Evolutionary conservation across 2,888 invertebrate genomes (phyloP).

Genomic region (Tetragonisca angustula): DNA sequence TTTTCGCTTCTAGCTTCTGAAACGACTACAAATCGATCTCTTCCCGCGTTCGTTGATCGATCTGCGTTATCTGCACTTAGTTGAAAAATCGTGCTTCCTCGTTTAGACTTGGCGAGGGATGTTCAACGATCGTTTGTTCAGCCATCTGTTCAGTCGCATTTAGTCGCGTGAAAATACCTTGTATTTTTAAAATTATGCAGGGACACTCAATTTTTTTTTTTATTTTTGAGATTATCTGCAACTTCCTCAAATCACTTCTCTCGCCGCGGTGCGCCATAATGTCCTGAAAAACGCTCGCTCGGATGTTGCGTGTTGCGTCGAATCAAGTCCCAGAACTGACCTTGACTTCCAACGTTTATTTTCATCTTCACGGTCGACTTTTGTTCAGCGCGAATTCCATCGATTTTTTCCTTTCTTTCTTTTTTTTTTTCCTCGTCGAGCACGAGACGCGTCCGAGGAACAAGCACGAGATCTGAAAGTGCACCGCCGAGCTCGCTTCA

Average conservation of each 20-base stretch:
- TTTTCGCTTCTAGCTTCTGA: slow-evolving; percentile 3
- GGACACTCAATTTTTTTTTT: no score
- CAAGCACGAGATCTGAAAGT: no score
- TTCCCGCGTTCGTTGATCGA: not conserved
- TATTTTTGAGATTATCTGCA: not conserved
- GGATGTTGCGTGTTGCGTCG: not conserved
- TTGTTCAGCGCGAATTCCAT: not conserved
- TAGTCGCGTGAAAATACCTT: no score
- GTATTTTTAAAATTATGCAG: no score
- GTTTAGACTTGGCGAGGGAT: not conserved
- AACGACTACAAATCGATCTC: not conserved
- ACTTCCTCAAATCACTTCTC: not conserved
- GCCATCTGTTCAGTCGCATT: not conserved
- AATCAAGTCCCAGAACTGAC: not conserved
- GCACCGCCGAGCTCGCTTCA: no score
- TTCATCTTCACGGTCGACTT: not conserved
- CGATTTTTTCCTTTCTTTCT: not conserved
- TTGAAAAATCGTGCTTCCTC: not conserved
- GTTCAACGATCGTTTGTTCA: not conserved
- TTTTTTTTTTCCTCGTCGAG: no score
- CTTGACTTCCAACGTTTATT: not conserved
- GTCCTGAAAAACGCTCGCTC: not conserved
- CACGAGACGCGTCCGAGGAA: no score
- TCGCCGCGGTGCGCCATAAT: not conserved
- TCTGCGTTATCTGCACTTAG: not conserved